Evolutionary conservation across 2,888 invertebrate genomes (phyloP).

Genomic region (Oeneis ivallda): DNA sequence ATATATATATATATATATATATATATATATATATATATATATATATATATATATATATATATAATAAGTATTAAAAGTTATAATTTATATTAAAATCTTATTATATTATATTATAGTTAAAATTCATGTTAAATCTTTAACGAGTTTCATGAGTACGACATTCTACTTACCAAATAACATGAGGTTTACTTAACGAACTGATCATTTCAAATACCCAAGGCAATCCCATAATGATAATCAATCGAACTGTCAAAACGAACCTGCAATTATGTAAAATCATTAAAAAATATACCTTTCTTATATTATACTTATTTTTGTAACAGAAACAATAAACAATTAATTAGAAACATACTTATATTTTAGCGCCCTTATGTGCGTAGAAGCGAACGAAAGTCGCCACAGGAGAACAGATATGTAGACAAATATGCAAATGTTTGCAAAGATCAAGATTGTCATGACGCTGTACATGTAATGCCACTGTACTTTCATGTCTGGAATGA

Average conservation of each 20-base stretch:
- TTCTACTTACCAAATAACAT: conserved; percentile 59
- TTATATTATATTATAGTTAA: no score
- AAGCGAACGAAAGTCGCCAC: conserved; percentile 77
- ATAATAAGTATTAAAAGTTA: no score
- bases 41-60: no score
- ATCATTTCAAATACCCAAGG: conserved; percentile 86
- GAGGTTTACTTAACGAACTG: conserved; percentile 50
- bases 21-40: no score
- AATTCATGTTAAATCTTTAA: no score
- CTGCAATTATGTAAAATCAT: conserved; percentile 59
- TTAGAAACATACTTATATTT: conserved; percentile 76
- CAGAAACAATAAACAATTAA: neutral
- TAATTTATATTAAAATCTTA: no score
- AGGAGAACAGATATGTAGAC: conserved; percentile 79
- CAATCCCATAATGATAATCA: conserved; percentile 85
- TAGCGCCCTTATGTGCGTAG: conserved; percentile 69
- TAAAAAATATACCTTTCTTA: neutral
- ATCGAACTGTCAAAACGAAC: conserved; percentile 81
- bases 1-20: no score
- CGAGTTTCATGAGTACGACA: neutral
- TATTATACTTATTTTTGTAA: neutral
- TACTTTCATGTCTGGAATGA: conserved; percentile 69
- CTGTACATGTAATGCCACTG: conserved; percentile 86
- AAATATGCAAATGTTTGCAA: conserved; percentile 82
- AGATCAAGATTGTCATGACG: conserved; percentile 81